Base-by-base conservation (phyloP, 2,888 invertebrate genomes). In the Hoplodrina ambigua region DNA sequence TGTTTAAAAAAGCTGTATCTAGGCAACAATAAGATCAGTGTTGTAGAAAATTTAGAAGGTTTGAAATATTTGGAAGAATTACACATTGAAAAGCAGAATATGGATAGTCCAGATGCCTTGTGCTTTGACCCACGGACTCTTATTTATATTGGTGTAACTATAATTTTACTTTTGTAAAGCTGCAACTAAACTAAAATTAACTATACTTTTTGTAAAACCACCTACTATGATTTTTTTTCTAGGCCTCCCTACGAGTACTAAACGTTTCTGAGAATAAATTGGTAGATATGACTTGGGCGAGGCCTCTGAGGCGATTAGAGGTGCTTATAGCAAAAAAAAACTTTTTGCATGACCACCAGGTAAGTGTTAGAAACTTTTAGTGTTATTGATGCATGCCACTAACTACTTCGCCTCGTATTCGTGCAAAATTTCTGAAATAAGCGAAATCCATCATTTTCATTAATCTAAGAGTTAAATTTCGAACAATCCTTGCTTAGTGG, bases 1-100 rank as follows among this genome's bases (percentile, higher is more conserved):
- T 97, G 97, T 76, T 92, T 99, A 64, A 97, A 97, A 80, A 98
- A 98, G 90, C 89, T 99, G 4, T 99, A 98, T 89, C 90, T 98
- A 72, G 97, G 97, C 0, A 96, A 97, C 79, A 98, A 98, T 88
- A 92, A 92, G 72, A 97, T 98, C 55, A 95, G 96, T 69, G 97
- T 97, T 0, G 93, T 98, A 0, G 98, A 98, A 90, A 97, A 97
- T 75, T 92, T 98, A 71, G 97, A 97, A 77, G 92, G 92, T 30
- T 89, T 97, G 50, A 92, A 88, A 56, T 96, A 95, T 85, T 92
- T 98, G 73, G 96, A 96, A 84, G 97, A 97, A 84, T 89, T 98
- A 33, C 97, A 97, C 84, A 91, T 98, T 69, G 97, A 98, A 87
- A 97, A 97, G 82, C 98, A 98, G 88, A 93, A 92, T 69, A 86